Conservation (phyloP, 2,888 invertebrate genomes). For the Coelinius sp. region DNA sequence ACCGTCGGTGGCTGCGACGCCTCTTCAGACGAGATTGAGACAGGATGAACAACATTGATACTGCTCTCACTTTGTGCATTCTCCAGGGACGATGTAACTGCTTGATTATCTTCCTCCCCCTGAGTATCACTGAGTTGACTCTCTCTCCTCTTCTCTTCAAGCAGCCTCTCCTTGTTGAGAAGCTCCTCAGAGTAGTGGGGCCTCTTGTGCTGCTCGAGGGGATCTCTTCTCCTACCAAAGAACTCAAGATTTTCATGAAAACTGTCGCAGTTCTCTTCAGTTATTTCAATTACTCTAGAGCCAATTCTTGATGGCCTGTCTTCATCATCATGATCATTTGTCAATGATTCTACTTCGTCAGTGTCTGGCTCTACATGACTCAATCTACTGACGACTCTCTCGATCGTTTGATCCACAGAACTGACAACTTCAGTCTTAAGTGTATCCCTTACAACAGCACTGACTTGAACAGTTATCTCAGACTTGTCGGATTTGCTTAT, state of each 20-base stretch:
- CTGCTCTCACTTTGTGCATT: conserved; percentile 3
- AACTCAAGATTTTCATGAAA: conserved; percentile 67
- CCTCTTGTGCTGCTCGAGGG: conserved; percentile 46
- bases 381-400: conserved; percentile 58
- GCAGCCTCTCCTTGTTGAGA: conserved; percentile 41
- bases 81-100: conserved; percentile 25
- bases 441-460: conserved; percentile 56
- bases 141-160: conserved; percentile 42
- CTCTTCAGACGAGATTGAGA: conserved; percentile 20
- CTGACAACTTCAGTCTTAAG: conserved; percentile 59
- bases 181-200: conserved; percentile 44
- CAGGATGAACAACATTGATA: background rate
- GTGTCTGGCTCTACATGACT: conserved; percentile 45
- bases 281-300: conserved; percentile 63
- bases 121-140: conserved; percentile 17
- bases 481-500: conserved; percentile 59
- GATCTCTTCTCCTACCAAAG: conserved; percentile 60
- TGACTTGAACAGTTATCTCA: conserved; percentile 58
- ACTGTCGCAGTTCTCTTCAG: conserved; percentile 67
- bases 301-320: conserved; percentile 49
- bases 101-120: conserved; percentile 16
- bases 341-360: conserved; percentile 44
- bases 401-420: conserved; percentile 62
- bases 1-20: conserved; percentile 24
- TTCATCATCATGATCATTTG: conserved; percentile 47